Conservation (phyloP, 1,140 invertebrate genomes). For the Anastatus disparis region DNA sequence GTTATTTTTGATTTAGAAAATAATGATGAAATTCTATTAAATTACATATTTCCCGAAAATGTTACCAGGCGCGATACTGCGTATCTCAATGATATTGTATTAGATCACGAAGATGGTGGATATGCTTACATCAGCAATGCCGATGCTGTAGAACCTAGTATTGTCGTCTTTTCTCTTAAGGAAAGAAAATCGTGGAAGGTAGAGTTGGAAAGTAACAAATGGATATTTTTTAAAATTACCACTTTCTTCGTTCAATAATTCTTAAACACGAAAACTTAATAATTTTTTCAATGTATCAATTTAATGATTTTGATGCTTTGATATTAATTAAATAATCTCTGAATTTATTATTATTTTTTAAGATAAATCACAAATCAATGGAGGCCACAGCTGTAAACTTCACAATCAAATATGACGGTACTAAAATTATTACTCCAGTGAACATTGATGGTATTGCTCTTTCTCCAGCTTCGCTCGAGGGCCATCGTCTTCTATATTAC, state of each 20-base stretch:
- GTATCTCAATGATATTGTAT: slow-evolving; percentile 72
- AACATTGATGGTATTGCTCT: slow-evolving; percentile 72
- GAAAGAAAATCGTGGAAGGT: slow-evolving; percentile 73
- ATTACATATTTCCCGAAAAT: slow-evolving; percentile 66
- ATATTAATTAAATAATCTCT: too few species aligned
- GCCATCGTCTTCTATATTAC: slow-evolving; percentile 68
- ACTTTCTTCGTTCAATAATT: slow-evolving; percentile 72
- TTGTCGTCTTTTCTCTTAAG: slow-evolving; percentile 71
- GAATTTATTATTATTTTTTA: too few species aligned
- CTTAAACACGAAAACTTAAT: slow-evolving; percentile 62
- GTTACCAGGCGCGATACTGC: slow-evolving; percentile 64
- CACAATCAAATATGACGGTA: slow-evolving; percentile 65
- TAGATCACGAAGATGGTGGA: slow-evolving; percentile 72
- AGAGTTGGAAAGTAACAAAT: too few species aligned
- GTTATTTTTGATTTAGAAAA: slow-evolving; percentile 72
- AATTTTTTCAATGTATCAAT: too few species aligned
- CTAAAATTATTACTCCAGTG: slow-evolving; percentile 58
- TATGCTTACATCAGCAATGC: slow-evolving; percentile 75
- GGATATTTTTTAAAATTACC: too few species aligned
- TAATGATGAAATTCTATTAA: slow-evolving; percentile 45
- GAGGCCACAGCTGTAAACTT: slow-evolving; percentile 67
- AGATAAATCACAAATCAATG: slow-evolving; percentile 69
- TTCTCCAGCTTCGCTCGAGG: slow-evolving; percentile 66
- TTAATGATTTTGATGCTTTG: too few species aligned
- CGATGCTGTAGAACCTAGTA: slow-evolving; percentile 70